Conservation (phyloP, 1,140 invertebrate genomes). For the Plectrocnemia conspersa region DNA sequence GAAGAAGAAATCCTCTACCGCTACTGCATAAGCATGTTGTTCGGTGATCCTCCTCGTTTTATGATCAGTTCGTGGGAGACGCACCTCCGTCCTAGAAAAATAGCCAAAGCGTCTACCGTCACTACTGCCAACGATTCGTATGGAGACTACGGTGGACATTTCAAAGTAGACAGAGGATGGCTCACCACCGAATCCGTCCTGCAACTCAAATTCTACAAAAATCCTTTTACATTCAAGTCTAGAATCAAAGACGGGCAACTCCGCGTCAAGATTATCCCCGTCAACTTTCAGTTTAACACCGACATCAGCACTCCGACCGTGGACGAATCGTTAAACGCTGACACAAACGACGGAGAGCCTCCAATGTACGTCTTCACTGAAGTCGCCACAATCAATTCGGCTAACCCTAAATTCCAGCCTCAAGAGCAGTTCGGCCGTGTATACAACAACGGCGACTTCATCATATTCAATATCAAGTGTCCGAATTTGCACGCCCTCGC, state of each 20-base stretch:
- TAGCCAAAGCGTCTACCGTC: conserved; percentile 37
- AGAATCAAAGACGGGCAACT: conserved; percentile 67
- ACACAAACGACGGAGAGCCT: conserved; percentile 51
- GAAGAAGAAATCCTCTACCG: conserved; percentile 67
- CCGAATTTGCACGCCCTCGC: conserved; percentile 70
- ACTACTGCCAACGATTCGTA: conserved; percentile 52
- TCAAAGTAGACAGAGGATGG: conserved; percentile 77
- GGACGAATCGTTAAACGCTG: conserved; percentile 56
- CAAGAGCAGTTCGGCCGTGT: conserved; percentile 82
- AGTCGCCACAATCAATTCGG: conserved; percentile 55
- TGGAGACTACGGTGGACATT: conserved; percentile 60
- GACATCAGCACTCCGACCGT: conserved; percentile 38
- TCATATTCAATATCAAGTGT: conserved; percentile 78
- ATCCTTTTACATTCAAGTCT: conserved; percentile 77
- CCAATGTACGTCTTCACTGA: conserved; percentile 54
- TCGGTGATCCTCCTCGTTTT: conserved; percentile 54
- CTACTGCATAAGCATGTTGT: conserved; percentile 67
- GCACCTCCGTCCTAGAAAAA: conserved; percentile 62
- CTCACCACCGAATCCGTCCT: conserved; percentile 79
- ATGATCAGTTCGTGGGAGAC: conserved; percentile 82
- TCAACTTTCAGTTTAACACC: conserved; percentile 58
- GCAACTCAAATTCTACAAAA: conserved; percentile 81
- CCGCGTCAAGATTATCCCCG: conserved; percentile 72
- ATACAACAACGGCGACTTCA: conserved; percentile 68
- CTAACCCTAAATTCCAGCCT: conserved; percentile 58